These are phyloP conservation scores for Psittacara wagleri DNA, from an alignment of 2,113 vertebrate species.

Conservation along the genomic window DNA sequence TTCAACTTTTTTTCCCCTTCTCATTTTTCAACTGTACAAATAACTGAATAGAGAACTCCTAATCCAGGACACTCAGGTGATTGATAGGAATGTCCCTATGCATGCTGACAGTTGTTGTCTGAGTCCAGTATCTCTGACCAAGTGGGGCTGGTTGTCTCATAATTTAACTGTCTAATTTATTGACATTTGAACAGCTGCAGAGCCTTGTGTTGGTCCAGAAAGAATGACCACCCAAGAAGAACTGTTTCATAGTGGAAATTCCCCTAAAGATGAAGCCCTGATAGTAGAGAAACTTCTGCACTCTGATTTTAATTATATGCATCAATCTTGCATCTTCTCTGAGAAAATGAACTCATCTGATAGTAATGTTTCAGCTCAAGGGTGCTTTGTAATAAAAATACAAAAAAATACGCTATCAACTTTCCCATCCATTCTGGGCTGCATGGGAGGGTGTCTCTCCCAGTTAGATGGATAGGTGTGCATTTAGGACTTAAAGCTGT, in stretches of 20 bases:
- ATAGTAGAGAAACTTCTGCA: neutral
- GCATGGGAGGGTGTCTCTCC: neutral
- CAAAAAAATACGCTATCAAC: neutral
- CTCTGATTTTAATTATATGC: neutral
- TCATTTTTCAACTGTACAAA: neutral
- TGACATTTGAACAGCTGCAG: neutral
- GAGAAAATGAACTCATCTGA: neutral
- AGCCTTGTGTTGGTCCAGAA: neutral
- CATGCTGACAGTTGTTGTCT: neutral
- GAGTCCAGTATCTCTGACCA: neutral
- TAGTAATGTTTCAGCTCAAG: neutral
- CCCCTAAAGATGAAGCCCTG: neutral
- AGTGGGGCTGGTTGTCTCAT: neutral
- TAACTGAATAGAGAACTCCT: neutral
- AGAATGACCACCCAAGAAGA: neutral
- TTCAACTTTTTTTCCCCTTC: neutral
- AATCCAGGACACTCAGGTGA: no score
- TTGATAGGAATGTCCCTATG: fast-evolving
- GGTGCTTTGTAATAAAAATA: neutral
- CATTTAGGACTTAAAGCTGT: neutral
- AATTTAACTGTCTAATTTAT: neutral
- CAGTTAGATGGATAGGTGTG: neutral
- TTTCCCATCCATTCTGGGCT: neutral
- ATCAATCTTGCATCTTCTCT: neutral
- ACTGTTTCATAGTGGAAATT: neutral